phyloP scores from a whole-genome alignment of 2,888 invertebrate genomes.

The Macaria notata region DNA sequence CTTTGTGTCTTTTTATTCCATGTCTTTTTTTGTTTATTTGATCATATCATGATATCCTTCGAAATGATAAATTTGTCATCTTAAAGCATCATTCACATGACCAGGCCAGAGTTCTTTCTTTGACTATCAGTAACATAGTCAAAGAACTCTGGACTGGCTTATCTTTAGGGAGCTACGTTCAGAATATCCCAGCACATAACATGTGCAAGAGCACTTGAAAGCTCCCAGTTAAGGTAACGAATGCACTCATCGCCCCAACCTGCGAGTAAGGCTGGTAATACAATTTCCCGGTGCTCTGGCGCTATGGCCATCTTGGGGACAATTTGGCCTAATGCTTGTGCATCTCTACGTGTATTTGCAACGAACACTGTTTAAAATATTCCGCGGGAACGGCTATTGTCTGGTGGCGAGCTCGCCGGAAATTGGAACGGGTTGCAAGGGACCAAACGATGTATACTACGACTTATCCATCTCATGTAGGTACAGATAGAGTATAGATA shows the following conservation, averaged over 20 bases:
- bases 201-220: conserved; percentile 54
- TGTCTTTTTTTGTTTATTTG: too few species aligned
- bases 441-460: conserved; percentile 12
- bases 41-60: too few species aligned
- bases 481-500: too few species aligned
- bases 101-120: too few species aligned
- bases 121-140: too few species aligned
- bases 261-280: conserved; percentile 67
- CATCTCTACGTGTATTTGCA: conserved; percentile 45
- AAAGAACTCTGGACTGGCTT: too few species aligned
- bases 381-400: conserved; percentile 39
- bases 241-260: conserved; percentile 68
- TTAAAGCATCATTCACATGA: too few species aligned
- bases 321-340: conserved; percentile 69
- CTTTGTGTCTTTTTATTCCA: too few species aligned
- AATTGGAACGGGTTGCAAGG: conserved; percentile 37
- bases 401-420: conserved; percentile 31
- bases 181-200: conserved; percentile 39
- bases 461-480: not conserved
- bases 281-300: conserved; percentile 67
- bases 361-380: conserved; percentile 60
- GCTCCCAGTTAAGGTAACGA: conserved; percentile 62
- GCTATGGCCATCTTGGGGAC: conserved; percentile 74
- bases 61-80: too few species aligned
- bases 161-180: conserved; percentile 19